Evolutionary conservation across 2,888 invertebrate species (phyloP), one percentile per base, ranked within the genome.

Genomic region (Scaptomyza polygonia): DNA sequence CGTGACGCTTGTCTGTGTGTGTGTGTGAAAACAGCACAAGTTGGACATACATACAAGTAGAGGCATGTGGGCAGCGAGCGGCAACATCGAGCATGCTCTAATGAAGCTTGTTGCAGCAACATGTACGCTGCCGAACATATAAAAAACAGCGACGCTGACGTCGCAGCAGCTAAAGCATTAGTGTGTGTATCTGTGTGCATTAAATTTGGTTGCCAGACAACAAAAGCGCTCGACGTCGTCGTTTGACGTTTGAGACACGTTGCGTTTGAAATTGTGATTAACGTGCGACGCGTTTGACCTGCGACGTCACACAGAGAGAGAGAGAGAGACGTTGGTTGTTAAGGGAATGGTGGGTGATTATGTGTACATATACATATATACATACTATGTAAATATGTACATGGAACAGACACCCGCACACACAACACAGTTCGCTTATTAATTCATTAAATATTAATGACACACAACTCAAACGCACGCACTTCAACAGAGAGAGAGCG

Each of bases 391-490:
- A 30, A 14, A 25, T 45, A 44, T 42, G n/a, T n/a, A n/a, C n/a
- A 40, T 53, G 36, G 53, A 62, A 49, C 57, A 61, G 57, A 66
- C 77, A 77, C 51, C 56, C 64, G 25, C 57, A 48, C 52, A 57
- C 36, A 36, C 54, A 57, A 9, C 54, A 61, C 32, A 21, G 49
- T 53, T 51, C 53, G 68, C 62, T 82, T 79, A 77, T 83, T 79
- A 72, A 86, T 79, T 77, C 83, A 79, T 81, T 70, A 82, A 82
- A 85, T 77, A 85, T 79, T 81, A 85, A 79, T 77, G 69, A 43
- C 53, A 67, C 58, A 44, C 48, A 67, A 39, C 9, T 36, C 8
- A 9, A 2, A 49, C 5, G 42, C 4, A 11, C 7, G 49, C 30
- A 2, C 21, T 21, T 21, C n/a, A n/a, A n/a, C n/a, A 25, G 6